A percentile compares a stretch with the other conserved stretches of the same genome.
These are phyloP conservation scores for Petromus typicus DNA, from an alignment of 2,113 vertebrate genomes.

Conservation along the genomic window DNA sequence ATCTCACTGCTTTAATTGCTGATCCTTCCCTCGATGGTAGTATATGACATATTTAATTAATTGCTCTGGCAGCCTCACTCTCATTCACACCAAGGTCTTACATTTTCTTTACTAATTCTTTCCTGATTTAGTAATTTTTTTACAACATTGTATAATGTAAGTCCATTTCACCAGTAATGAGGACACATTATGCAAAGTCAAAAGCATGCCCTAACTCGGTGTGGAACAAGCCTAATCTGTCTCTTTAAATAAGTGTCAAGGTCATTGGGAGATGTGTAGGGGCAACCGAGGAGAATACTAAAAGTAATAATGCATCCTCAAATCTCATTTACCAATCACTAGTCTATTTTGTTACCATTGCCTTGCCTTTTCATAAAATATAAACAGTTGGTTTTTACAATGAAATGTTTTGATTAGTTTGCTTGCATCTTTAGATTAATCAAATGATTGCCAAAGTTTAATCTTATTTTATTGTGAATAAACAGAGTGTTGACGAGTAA, in stretches of 20 bases:
- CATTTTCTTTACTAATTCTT: conserved; percentile 46
- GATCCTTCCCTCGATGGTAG: conserved; percentile 64
- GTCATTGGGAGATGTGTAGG: not conserved
- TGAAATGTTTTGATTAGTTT: conserved; percentile 51
- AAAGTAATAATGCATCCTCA: not conserved
- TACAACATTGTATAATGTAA: not conserved
- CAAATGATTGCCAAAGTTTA: conserved; percentile 39
- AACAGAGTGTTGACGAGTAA: conserved; percentile 35
- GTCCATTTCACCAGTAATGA: not conserved
- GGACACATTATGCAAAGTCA: not conserved
- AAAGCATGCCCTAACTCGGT: not conserved
- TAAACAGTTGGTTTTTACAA: conserved; percentile 53
- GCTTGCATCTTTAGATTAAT: conserved; percentile 63
- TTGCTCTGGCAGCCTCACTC: conserved; percentile 69
- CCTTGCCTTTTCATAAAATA: not conserved
- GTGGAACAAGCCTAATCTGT: not conserved
- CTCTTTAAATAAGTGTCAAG: not conserved
- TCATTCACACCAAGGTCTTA: conserved; percentile 63
- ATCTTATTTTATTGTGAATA: conserved; percentile 48
- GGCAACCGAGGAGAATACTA: not conserved
- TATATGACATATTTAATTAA: conserved; percentile 78
- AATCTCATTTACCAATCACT: not conserved
- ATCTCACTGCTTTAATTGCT: conserved; percentile 74
- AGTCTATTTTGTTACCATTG: not conserved
- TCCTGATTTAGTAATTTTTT: conserved; percentile 65